Base-by-base conservation (phyloP, 2,113 vertebrate genomes). In the Ageneiosus marmoratus region DNA sequence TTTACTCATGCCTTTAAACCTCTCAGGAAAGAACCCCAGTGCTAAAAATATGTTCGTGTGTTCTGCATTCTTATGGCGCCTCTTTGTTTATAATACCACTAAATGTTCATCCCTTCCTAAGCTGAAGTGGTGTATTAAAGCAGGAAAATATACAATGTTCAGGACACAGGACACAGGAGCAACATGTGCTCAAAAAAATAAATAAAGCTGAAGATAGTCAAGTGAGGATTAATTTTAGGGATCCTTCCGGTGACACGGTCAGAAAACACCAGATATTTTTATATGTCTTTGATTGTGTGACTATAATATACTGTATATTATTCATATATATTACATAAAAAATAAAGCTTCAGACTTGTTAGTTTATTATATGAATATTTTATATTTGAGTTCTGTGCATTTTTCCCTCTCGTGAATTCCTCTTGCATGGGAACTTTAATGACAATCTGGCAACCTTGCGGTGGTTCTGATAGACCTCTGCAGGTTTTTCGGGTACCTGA, bases 381-480 rank as follows among this genome's bases (percentile, higher is more conserved):
- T 1, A 63, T 32, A 63, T 67, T 20, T 67, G 3, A 20, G 1
- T 65, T 10, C 32, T 10, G 16, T 7, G 2, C 5, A 15, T 1
- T 11, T 11, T 4, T 16, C 13, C 60, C 60, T 16, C 10, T 34
- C 7, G 62, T 34, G 10, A 44, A 44, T 24, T 16, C 8, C 3
- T 18, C 24, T 7, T 37, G 32, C 18, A 65, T 24, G 20, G 22
- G 24, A 0, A 27, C 44, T 15, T 27, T 46, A 11, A 16, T 16
- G 20, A 53, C 12, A n/a, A 77, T 56, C 53, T 77, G 74, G 51
- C 86, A 84, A 78, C 55, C 63, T 80, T 69, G 70, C 77, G 79
- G 34, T 85, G 82, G 80, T 82, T 76, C 67, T 75, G 70, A 65
- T 53, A 48, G 53, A 74, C 80, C 72, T 73, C 87, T 83, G 82